Conservation (phyloP, 2,113 vertebrate genomes). For the Passer montanus region DNA sequence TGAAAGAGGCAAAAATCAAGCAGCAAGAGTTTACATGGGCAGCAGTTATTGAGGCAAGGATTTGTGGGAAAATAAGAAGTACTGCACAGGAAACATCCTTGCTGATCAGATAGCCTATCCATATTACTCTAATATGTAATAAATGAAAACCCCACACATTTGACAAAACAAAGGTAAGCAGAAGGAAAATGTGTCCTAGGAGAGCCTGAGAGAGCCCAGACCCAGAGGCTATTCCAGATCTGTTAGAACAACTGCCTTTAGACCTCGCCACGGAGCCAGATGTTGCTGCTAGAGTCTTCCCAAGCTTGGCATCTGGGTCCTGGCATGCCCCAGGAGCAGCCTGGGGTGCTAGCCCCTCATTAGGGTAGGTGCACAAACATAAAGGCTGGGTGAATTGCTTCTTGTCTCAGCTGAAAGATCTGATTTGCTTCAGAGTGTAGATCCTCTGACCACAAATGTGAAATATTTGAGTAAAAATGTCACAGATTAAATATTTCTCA, state of each 20-base stretch:
- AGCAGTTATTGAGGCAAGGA: neutral
- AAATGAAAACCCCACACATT: neutral
- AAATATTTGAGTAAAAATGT: neutral
- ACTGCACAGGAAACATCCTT: neutral
- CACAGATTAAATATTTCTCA: neutral
- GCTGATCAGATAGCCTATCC: neutral
- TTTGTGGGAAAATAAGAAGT: neutral
- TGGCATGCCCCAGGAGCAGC: conserved; percentile 37
- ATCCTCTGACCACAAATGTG: neutral
- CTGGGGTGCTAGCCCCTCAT: neutral
- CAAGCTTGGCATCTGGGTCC: conserved; percentile 73
- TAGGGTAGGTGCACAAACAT: conserved; percentile 19
- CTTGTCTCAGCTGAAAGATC: neutral
- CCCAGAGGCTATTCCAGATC: conserved; percentile 64
- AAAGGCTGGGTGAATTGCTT: neutral
- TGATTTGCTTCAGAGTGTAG: neutral
- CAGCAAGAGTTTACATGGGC: neutral
- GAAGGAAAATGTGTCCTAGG: conserved; percentile 55
- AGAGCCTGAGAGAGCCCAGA: neutral
- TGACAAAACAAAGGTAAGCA: conserved; percentile 56
- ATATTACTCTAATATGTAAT: neutral
- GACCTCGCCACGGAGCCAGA: conserved; percentile 69
- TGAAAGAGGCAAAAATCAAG: neutral
- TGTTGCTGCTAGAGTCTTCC: conserved; percentile 72
- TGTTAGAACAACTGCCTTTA: conserved; percentile 54